Base-by-base conservation (phyloP, 2,888 invertebrate species). In the Ctena decussata region DNA sequence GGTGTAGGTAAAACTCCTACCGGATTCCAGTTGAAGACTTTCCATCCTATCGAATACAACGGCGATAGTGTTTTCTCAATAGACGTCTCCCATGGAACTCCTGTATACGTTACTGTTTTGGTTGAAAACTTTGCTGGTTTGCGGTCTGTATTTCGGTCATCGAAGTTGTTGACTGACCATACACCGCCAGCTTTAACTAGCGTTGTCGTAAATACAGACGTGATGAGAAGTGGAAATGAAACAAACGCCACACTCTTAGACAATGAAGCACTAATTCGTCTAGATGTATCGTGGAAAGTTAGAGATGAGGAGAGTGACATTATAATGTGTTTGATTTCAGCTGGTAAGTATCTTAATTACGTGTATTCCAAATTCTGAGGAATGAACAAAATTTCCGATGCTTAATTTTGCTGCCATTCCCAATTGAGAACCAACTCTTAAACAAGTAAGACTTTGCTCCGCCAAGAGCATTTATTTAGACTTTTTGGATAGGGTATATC, bases 91-190 rank as follows among this genome's bases (percentile, higher is more conserved):
- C 90, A 90, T 65, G 84, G 79, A 12, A 74, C 80, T 18, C 71
- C 69, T 18, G 44, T 90, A 8, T 84, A 87, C 82, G 77, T 78
- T 5, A 87, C 83, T 15, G 86, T 79, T 21, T 57, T 87, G 1
- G 81, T 83, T 21, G 82, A 87, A 57, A 91, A 91, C 75, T 35
- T 82, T 21, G 89, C 90, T n/a, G 86, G 87, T 8, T 71, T 81
- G 30, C 76, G 70, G 49, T 49, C 84, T 21, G 71, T 70, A n/a
- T 85, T 90, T 75, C 39, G 53, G 0, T 80, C 90, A 30, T 30
- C 39, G 15, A 30, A 69, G 32, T 41, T 89, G 35, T 70, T 70
- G 24, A 53, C 86, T 32, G 90, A 90, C 57, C 80, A 84, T 41
- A 90, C 89, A 15, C 75, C 82, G 1, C 90, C 90, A 39, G 57